A percentile compares a stretch with the other conserved stretches of the same genome.
Evolutionary conservation across 1,140 invertebrate genomes (phyloP).

Genomic region (Thaumetopoea pityocampa): DNA sequence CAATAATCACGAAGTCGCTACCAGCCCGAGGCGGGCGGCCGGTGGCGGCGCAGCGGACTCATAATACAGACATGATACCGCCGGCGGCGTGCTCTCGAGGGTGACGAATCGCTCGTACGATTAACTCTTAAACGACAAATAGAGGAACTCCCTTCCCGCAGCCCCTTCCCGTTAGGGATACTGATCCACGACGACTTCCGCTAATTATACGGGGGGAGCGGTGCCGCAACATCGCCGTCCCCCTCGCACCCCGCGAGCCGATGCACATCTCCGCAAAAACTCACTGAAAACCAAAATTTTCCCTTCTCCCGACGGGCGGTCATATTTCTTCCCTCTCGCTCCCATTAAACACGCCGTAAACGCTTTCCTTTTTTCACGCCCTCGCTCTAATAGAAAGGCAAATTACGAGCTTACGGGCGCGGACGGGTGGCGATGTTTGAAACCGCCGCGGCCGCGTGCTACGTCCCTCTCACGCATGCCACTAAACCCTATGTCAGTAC

Average conservation of each 20-base stretch:
- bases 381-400: constrained; percentile 76
- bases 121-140: constrained; percentile 76
- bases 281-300: constrained; percentile 73
- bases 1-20: constrained; percentile 67
- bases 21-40: constrained; percentile 46
- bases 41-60: constrained; percentile 38
- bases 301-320: constrained; percentile 65
- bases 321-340: constrained; percentile 75
- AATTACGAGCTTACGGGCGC: constrained; percentile 75
- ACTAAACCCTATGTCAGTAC: constrained; percentile 38
- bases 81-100: constrained; percentile 53
- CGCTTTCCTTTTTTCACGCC: constrained; percentile 76
- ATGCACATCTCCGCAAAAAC: constrained; percentile 72
- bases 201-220: constrained; percentile 70
- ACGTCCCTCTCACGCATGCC: constrained; percentile 45
- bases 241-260: constrained; percentile 57
- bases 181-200: constrained; percentile 72
- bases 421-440: constrained; percentile 72
- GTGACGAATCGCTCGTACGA: constrained; percentile 69
- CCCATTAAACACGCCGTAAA: constrained; percentile 75
- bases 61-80: constrained; percentile 73
- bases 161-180: constrained; percentile 52
- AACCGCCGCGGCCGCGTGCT: constrained; percentile 53
- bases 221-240: constrained; percentile 58
- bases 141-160: constrained; percentile 65